phyloP scores from a whole-genome alignment of 2,888 invertebrate genomes.

The Ditula angustiorana region DNA sequence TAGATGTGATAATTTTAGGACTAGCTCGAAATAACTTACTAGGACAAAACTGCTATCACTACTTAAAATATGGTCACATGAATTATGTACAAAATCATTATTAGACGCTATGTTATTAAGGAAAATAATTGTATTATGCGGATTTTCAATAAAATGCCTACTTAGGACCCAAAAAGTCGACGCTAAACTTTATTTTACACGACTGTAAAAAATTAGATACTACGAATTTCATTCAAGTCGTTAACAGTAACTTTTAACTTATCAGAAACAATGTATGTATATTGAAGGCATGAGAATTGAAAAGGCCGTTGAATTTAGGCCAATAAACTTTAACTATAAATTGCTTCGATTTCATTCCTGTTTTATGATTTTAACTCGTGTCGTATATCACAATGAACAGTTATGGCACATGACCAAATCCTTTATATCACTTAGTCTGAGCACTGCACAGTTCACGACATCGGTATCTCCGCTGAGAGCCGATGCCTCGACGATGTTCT shows the following conservation, averaged over 20 bases:
- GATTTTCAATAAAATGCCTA: constrained; percentile 48
- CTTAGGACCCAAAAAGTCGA: constrained; percentile 54
- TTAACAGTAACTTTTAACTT: constrained; percentile 36
- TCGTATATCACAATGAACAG: constrained; percentile 42
- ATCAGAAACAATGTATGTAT: constrained; percentile 39
- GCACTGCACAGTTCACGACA: constrained; percentile 72
- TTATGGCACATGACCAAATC: constrained; percentile 61
- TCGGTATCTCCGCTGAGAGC: constrained; percentile 79
- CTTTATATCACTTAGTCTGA: constrained; percentile 49
- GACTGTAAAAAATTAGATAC: constrained; percentile 70
- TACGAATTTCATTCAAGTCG: constrained; percentile 53
- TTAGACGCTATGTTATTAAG: constrained; percentile 39
- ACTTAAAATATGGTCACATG: constrained; percentile 74
- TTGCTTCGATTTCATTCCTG: constrained; percentile 48
- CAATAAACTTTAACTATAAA: constrained; percentile 69
- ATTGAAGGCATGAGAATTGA: constrained; percentile 66
- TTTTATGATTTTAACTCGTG: constrained; percentile 37
- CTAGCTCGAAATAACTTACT: constrained; percentile 83
- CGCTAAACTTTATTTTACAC: constrained; percentile 64
- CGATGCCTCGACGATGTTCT: constrained; percentile 83
- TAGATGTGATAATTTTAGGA: constrained; percentile 74
- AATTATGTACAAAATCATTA: constrained; percentile 75
- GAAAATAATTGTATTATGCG: constrained; percentile 43
- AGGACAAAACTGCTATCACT: constrained; percentile 77
- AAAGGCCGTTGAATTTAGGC: constrained; percentile 66